Conservation (phyloP, 1,140 invertebrate genomes). For the Babylonia areolata region DNA sequence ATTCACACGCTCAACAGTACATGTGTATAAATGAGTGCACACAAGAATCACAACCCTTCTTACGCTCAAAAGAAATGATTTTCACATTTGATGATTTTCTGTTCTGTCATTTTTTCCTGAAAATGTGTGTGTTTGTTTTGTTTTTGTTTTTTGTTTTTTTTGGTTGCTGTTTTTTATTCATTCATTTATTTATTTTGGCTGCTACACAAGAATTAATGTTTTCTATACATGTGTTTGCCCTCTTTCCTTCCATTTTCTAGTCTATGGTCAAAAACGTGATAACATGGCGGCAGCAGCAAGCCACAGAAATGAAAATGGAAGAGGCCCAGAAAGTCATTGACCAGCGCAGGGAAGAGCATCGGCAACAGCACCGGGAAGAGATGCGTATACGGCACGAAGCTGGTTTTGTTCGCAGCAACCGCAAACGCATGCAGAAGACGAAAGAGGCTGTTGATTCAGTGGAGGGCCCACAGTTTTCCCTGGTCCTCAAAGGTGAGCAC, state of each 20-base stretch:
- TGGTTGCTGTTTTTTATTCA: background rate
- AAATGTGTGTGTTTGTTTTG: background rate
- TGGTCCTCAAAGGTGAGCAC: slow-evolving; percentile 63
- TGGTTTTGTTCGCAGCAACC: slow-evolving; percentile 68
- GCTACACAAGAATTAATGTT: no score
- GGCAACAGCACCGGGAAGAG: slow-evolving; percentile 81
- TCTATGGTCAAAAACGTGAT: slow-evolving; percentile 49
- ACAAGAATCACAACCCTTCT: no score
- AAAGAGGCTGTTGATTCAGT: slow-evolving; percentile 43
- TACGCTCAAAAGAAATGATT: no score
- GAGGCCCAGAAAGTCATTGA: slow-evolving; percentile 81
- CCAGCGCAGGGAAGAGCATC: slow-evolving; percentile 83
- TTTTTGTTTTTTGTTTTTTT: background rate
- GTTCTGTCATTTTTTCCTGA: background rate
- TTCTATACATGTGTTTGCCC: background rate
- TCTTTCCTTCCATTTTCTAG: slow-evolving; percentile 66
- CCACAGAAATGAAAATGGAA: slow-evolving; percentile 81
- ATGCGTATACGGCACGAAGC: slow-evolving; percentile 81
- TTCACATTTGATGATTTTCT: no score
- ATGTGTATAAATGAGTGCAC: no score
- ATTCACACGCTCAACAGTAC: no score
- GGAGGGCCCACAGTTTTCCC: slow-evolving; percentile 56
- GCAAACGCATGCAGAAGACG: slow-evolving; percentile 41
- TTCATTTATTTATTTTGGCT: background rate
- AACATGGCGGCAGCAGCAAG: slow-evolving; percentile 77